Evolutionary conservation across 1,140 invertebrate genomes (phyloP).

Genomic region (Drosophila nannoptera): DNA sequence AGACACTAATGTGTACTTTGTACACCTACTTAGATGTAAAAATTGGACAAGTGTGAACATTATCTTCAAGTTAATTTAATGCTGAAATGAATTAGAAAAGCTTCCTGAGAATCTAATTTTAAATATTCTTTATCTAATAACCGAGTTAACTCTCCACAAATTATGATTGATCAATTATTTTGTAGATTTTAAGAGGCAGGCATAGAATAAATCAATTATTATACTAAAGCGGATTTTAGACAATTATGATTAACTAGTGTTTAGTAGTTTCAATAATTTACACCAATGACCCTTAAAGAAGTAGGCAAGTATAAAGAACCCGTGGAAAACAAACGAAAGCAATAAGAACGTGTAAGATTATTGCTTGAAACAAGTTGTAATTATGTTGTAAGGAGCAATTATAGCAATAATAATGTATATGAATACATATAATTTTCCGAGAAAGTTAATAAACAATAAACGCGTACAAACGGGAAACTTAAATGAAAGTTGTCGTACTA

Average conservation of each 20-base stretch:
- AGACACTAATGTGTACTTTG: conserved; percentile 43
- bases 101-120: conserved; percentile 39
- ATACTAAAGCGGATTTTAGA: conserved; percentile 50
- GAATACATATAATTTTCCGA: conserved; percentile 57
- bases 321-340: conserved; percentile 55
- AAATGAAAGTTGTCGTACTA: not conserved
- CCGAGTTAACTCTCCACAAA: conserved; percentile 34
- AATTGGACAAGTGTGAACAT: conserved; percentile 72
- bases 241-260: conserved; percentile 58
- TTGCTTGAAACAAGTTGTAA: conserved; percentile 70
- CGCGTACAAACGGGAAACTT: conserved; percentile 30
- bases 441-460: conserved; percentile 65
- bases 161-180: conserved; percentile 44
- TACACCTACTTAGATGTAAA: conserved; percentile 54
- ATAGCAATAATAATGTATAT: conserved; percentile 58
- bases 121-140: conserved; percentile 25
- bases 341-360: conserved; percentile 58
- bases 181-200: conserved; percentile 48
- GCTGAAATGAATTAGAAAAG: conserved; percentile 64
- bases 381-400: conserved; percentile 59
- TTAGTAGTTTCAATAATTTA: conserved; percentile 76
- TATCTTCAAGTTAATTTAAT: conserved; percentile 56
- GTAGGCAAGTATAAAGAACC: conserved; percentile 27
- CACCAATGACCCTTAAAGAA: conserved; percentile 47
- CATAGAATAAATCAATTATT: conserved; percentile 23